These are phyloP conservation scores for Gandaritis pyraliata DNA, from an alignment of 2,888 invertebrate species.

Conservation along the genomic window DNA sequence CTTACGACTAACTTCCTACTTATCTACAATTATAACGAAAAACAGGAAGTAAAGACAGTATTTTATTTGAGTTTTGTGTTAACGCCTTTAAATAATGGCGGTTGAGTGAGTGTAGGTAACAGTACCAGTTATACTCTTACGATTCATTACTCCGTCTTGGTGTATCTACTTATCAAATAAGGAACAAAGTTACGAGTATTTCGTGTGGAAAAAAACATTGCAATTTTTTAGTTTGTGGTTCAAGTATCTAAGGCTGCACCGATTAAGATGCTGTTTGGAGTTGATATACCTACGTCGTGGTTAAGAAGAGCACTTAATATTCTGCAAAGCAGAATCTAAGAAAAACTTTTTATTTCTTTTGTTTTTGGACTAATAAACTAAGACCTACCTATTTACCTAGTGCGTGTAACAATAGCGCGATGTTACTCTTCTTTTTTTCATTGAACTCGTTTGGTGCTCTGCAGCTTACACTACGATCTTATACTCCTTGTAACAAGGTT, in stretches of 20 bases:
- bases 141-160: too few relatives aligned
- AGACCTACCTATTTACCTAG: slow-evolving; percentile 64
- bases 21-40: slow-evolving; percentile 37
- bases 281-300: too few relatives aligned
- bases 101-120: slow-evolving; percentile 3
- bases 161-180: too few relatives aligned
- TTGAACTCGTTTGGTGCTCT: slow-evolving; percentile 12
- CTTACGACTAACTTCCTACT: slow-evolving; percentile 42
- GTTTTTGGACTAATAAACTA: too few relatives aligned
- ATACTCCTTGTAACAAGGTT: slow-evolving; percentile 13
- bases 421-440: slow-evolving; percentile 49
- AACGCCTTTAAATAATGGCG: slow-evolving; percentile 13
- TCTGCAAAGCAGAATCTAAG: too few relatives aligned
- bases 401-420: slow-evolving; percentile 69
- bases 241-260: too few relatives aligned
- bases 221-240: too few relatives aligned
- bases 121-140: slow-evolving; percentile 4
- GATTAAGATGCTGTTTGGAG: too few relatives aligned
- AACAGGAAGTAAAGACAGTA: slow-evolving; percentile 40
- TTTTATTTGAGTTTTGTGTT: slow-evolving; percentile 37
- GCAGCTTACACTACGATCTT: not conserved
- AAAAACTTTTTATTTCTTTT: too few relatives aligned
- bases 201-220: too few relatives aligned
- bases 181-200: too few relatives aligned
- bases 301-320: too few relatives aligned